Evolutionary conservation across 2,113 vertebrate genomes (phyloP).

Genomic region (Brachypteracias leptosomus): DNA sequence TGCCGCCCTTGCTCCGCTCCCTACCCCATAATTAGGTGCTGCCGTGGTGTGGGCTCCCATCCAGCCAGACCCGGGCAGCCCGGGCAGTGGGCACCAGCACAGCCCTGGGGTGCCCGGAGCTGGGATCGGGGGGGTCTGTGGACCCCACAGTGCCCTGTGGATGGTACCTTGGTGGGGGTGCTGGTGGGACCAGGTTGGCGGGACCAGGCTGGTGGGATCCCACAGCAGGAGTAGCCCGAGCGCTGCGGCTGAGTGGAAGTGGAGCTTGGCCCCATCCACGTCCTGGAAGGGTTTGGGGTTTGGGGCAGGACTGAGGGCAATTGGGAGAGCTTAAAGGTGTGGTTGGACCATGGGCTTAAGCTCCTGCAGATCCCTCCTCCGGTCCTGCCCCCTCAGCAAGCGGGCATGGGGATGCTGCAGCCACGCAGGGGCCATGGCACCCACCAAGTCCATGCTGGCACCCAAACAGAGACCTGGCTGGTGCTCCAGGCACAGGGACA

Average conservation of each 20-base stretch:
- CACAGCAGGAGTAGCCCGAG: accelerated
- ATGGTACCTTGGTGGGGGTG: background rate
- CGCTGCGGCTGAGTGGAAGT: accelerated
- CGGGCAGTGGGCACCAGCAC: background rate
- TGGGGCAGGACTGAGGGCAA: background rate
- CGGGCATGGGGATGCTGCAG: accelerated
- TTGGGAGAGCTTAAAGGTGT: background rate
- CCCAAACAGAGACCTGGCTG: background rate
- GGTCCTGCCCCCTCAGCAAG: background rate
- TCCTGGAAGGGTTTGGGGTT: background rate
- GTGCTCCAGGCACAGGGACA: background rate
- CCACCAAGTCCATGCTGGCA: background rate
- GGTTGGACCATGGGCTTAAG: background rate
- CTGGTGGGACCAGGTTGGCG: background rate
- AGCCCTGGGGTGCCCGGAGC: accelerated
- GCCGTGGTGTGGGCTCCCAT: background rate
- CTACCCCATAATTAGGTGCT: slow-evolving; percentile 43
- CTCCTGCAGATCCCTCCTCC: background rate
- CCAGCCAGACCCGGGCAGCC: background rate
- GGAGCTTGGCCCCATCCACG: background rate
- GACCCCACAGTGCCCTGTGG: accelerated
- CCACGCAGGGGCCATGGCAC: accelerated
- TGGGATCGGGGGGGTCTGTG: accelerated
- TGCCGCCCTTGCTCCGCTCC: slow-evolving; percentile 35
- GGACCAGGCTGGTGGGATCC: background rate